A percentile compares a stretch with the other conserved stretches of the same genome.
These are phyloP conservation scores for Sternarchorhynchus goeldii DNA, from an alignment of 2,797 vertebrate genomes.

Conservation along the genomic window DNA sequence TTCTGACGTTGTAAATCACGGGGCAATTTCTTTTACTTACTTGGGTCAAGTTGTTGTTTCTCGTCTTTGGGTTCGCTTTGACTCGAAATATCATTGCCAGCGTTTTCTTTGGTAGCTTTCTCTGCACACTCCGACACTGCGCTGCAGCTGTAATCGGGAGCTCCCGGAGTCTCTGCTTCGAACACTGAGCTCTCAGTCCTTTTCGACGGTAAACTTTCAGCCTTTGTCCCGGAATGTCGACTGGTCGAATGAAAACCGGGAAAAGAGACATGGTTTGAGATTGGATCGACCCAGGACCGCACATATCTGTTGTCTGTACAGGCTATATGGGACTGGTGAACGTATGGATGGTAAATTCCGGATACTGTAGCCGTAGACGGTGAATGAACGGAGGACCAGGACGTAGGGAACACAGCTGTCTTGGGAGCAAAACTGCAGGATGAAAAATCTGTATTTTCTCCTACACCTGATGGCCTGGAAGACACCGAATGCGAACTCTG, in stretches of 20 bases:
- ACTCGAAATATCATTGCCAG: conserved; percentile 85
- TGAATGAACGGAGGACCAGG: conserved; percentile 90
- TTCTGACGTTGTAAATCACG: conserved; percentile 94
- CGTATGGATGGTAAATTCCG: conserved; percentile 93
- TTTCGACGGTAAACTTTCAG: conserved; percentile 80
- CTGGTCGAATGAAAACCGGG: conserved; percentile 79
- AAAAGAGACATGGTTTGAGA: conserved; percentile 84
- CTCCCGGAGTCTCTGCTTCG: conserved; percentile 79
- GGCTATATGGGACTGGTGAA: conserved; percentile 88
- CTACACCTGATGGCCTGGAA: conserved; percentile 91
- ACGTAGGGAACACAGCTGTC: conserved; percentile 88
- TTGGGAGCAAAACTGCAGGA: conserved; percentile 97
- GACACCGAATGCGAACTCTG: conserved; percentile 84
- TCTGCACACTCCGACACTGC: conserved; percentile 77
- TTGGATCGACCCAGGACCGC: conserved; percentile 94
- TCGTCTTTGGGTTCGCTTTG: conserved; percentile 90
- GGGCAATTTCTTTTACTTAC: conserved; percentile 93
- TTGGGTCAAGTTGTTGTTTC: conserved; percentile 98
- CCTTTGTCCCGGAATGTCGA: conserved; percentile 87
- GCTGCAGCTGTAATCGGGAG: conserved; percentile 79
- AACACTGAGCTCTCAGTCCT: conserved; percentile 78
- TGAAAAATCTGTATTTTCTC: conserved; percentile 88
- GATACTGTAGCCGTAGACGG: conserved; percentile 82
- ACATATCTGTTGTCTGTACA: conserved; percentile 88
- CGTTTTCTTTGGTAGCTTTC: conserved; percentile 78